Percentiles rank a stretch among this genome's conserved stretches.
Conservation (phyloP, 2,888 invertebrate genomes). For the Oxycera nigricornis region DNA sequence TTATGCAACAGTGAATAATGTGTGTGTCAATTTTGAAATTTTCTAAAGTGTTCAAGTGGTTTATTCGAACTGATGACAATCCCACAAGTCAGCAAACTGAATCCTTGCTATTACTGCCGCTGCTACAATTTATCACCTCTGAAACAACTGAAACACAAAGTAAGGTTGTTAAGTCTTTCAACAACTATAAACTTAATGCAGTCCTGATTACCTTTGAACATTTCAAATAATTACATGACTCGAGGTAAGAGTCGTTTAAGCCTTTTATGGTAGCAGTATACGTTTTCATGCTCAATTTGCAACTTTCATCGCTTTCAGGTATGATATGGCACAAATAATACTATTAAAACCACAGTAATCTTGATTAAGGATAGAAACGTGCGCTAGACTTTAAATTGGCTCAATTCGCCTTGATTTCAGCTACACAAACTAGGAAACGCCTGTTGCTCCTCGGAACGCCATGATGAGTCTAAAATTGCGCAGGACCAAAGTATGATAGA, state of each 20-base stretch:
- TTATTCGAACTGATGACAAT: too few relatives aligned
- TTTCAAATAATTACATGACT: neutral
- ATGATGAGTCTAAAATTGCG: neutral
- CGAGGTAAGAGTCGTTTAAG: neutral
- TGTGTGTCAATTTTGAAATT: too few relatives aligned
- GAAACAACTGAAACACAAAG: too few relatives aligned
- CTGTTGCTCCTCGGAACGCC: slow-evolving; percentile 18
- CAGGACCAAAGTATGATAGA: slow-evolving; percentile 7
- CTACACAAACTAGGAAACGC: slow-evolving; percentile 7
- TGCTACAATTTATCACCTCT: too few relatives aligned
- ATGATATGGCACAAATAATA: neutral
- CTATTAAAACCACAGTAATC: slow-evolving; percentile 6
- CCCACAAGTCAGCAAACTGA: too few relatives aligned
- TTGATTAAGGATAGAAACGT: neutral
- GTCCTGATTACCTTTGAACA: slow-evolving; percentile 55
- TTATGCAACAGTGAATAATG: too few relatives aligned
- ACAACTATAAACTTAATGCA: too few relatives aligned
- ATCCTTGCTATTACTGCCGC: too few relatives aligned
- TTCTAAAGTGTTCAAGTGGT: too few relatives aligned
- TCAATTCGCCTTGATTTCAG: slow-evolving; percentile 13
- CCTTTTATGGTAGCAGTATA: neutral
- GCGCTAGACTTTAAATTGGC: slow-evolving; percentile 9
- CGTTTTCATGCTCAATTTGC: neutral
- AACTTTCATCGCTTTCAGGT: neutral
- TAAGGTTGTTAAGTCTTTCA: too few relatives aligned